Conservation (phyloP, 2,888 invertebrate species). For the Monochamus alternatus region DNA sequence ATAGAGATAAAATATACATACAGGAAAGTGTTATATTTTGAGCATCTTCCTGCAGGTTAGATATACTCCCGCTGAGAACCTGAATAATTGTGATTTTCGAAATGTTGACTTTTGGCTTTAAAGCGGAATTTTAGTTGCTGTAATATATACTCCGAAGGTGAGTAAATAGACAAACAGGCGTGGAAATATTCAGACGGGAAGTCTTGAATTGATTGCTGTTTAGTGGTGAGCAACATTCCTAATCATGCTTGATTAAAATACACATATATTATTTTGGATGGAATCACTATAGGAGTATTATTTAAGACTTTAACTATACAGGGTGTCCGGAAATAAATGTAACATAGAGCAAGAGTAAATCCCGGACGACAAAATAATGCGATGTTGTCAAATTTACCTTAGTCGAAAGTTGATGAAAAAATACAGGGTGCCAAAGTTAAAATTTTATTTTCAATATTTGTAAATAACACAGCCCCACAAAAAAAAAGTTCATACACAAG, state of each 20-base stretch:
- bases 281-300: no score
- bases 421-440: no score
- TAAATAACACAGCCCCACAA: no score
- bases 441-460: no score
- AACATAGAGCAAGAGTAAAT: no score
- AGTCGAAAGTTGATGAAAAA: no score
- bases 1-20: no score
- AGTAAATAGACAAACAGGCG: background rate
- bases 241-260: background rate
- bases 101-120: background rate
- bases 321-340: no score
- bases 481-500: no score
- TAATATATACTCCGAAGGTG: conserved; percentile 6
- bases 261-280: background rate
- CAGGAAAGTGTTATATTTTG: background rate
- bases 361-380: no score
- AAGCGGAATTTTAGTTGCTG: background rate
- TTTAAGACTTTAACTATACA: no score
- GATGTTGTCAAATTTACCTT: no score
- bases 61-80: background rate
- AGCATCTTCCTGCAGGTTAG: background rate
- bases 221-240: background rate
- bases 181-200: background rate
- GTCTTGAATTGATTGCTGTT: conserved; percentile 11
- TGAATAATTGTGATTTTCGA: background rate